Conservation (phyloP, 2,797 vertebrate genomes). For the Gambusia yucatana region DNA sequence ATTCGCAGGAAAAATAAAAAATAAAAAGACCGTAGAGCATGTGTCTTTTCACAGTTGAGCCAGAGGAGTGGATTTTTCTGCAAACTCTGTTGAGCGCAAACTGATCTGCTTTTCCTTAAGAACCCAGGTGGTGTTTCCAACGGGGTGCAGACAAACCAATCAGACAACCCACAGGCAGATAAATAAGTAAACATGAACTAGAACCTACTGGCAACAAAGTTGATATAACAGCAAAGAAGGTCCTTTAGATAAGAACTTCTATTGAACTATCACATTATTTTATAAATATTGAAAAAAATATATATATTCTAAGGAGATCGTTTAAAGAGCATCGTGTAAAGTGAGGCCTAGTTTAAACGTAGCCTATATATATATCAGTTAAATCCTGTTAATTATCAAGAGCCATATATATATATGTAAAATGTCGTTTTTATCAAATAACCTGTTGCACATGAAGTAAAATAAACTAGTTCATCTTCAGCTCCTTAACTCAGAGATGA, state of each 20-base stretch:
- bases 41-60: neutral
- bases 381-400: neutral
- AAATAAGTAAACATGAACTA: constrained; percentile 53
- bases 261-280: neutral
- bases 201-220: constrained; percentile 10
- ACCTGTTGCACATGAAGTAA: constrained; percentile 13
- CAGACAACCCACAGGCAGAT: constrained; percentile 30
- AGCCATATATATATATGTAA: no score
- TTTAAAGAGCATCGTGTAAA: neutral
- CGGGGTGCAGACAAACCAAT: constrained; percentile 48
- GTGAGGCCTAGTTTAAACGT: neutral
- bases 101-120: constrained; percentile 50
- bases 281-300: neutral
- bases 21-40: neutral
- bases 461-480: neutral
- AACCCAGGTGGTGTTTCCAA: constrained; percentile 61
- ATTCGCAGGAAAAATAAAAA: neutral
- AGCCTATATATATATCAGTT: neutral
- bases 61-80: constrained; percentile 14
- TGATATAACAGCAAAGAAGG: neutral
- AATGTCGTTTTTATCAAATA: neutral
- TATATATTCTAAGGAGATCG: neutral
- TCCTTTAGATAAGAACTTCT: neutral
- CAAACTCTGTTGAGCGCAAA: constrained; percentile 21
- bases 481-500: neutral